Evolutionary conservation across 2,113 vertebrate species (phyloP), one percentile per base, ranked within the genome.

Genomic region (Passer domesticus): DNA sequence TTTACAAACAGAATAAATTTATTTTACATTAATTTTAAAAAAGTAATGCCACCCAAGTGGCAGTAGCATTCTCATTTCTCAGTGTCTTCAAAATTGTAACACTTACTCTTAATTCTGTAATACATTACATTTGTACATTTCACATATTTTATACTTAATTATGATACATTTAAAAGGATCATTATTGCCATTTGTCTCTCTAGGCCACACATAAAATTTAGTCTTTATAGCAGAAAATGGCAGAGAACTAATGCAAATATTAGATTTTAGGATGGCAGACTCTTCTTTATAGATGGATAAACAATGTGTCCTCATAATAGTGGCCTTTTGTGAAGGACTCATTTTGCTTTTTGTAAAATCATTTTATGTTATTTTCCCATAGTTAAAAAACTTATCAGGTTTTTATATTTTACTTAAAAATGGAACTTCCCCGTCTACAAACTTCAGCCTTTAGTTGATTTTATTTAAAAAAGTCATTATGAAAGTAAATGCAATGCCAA

Each of bases 371-470:
- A 43, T 83, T 78, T 76, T 94, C 41, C 21, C 7, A 30, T 18
- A 75, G 59, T 83, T 85, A 72, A 94, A 93, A 67, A 23, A 27
- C 15, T 63, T 49, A 27, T 14, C 5, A 58, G 6, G 6, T 86
- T 95, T 96, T 93, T 52, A 60, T n/a, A 80, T 55, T 89, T 44
- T 41, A 72, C 67, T 88, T 67, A 7, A 67, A 96, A 94, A 95
- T 37, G 7, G 13, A 91, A 28, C 44, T 92, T 74, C 50, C 15
- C 15, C 20, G 12, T 60, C 37, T 15, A n/a, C 46, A 78, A 78
- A 44, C 11, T 50, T 52, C 74, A 88, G 31, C 4, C 7, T 74
- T 76, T 59, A 37, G 49, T 18, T 87, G 64, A 59, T 44, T 69
- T 76, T 37, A 64, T 33, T 21, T 10, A 11, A 35, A 22, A 66